Conservation (phyloP, 2,113 vertebrate genomes). For the Corapipo altera region DNA sequence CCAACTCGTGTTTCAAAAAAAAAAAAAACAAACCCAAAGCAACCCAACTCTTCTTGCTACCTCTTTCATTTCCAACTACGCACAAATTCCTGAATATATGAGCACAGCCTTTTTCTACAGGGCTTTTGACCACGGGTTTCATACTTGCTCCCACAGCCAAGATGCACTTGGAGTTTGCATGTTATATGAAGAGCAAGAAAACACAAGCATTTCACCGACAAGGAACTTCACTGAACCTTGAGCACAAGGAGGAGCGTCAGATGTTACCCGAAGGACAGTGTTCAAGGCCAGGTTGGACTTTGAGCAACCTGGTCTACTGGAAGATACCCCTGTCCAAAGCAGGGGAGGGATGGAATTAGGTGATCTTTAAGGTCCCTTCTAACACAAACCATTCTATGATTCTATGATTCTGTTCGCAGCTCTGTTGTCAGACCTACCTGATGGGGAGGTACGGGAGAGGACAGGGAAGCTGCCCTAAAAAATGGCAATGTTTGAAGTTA, state of each 20-base stretch:
- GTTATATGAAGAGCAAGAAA: background rate
- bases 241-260: background rate
- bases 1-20: background rate
- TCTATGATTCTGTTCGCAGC: background rate
- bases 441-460: fast-evolving
- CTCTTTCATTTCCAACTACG: background rate
- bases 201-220: background rate
- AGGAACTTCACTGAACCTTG: background rate
- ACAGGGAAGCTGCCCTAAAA: background rate
- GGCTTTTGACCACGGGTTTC: background rate
- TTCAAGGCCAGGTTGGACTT: background rate
- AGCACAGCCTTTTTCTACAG: background rate
- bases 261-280: background rate
- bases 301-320: background rate
- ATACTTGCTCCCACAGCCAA: background rate
- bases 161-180: background rate
- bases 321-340: background rate
- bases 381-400: background rate
- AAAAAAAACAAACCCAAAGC: background rate
- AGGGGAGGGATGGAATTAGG: background rate
- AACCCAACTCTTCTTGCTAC: background rate
- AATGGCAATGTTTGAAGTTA: background rate
- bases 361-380: background rate
- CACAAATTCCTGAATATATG: background rate
- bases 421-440: background rate